Evolutionary conservation across 2,113 vertebrate species (phyloP), one percentile per base, ranked within the genome.

Genomic region (Lichenostomus cassidix): DNA sequence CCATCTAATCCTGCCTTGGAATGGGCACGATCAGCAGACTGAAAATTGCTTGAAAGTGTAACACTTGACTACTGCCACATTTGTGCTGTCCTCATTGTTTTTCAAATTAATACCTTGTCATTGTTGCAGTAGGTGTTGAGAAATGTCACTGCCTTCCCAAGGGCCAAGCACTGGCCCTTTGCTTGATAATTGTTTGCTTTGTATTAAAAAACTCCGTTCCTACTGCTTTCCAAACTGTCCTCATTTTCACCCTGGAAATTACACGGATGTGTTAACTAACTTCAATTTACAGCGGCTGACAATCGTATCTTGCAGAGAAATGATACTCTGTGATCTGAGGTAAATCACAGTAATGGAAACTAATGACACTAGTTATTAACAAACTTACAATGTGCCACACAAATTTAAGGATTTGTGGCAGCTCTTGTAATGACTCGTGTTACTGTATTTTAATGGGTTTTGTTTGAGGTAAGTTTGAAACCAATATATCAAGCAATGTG

Each of bases 61-160:
- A 97, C 97, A 96, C 96, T 98, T 98, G 97, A 98, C 98, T 98
- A 97, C 98, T 98, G 98, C 98, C 97, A 98, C 98, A 86, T 98
- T 97, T 93, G 79, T 97, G 97, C 97, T 97, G 97, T 98, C 97
- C 95, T 97, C 98, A 97, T 98, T 98, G 97, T 98, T 98, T 99
- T 98, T 99, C 98, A 99, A 99, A 99, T 99, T 97, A 99, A 98
- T 98, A 98, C 98, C 98, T 98, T 98, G 98, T 99, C 98, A 98
- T 98, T 98, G 98, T 98, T 98, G 97, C 97, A 97, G 97, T 98
- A 98, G 98, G 98, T 98, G 98, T 98, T 98, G 97, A 98, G 97
- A 98, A 98, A 97, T 98, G 97, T 97, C 97, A 95, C 97, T 97
- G 97, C 95, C 97, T 98, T 98, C 97, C 96, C 70, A 97, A 97